Percentiles rank a stretch among this genome's conserved stretches.
Evolutionary conservation across 2,113 vertebrate species (phyloP).

Genomic region (Abramis brama): DNA sequence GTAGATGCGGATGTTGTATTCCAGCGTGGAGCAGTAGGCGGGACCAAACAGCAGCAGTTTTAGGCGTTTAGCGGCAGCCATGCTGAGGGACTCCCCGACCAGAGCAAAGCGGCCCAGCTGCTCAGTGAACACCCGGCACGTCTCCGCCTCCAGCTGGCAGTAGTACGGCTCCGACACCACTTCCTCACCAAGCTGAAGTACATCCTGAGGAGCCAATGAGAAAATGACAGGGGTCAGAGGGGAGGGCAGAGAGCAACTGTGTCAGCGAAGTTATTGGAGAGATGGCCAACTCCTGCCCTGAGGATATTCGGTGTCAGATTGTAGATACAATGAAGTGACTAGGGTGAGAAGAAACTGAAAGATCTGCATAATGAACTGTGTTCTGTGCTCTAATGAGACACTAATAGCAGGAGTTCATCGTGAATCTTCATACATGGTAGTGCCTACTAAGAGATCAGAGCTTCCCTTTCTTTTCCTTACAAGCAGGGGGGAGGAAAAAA

Average conservation of each 20-base stretch:
- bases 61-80: slow-evolving; percentile 94
- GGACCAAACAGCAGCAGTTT: slow-evolving; percentile 95
- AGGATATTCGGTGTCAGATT: slow-evolving; percentile 1
- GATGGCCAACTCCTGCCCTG: slow-evolving; percentile 3
- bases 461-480: not conserved
- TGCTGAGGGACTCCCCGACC: slow-evolving; percentile 95
- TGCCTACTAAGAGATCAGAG: slow-evolving; percentile 46
- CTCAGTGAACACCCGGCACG: slow-evolving; percentile 93
- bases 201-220: slow-evolving; percentile 78
- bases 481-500: slow-evolving; percentile 5
- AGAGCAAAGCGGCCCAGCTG: slow-evolving; percentile 94
- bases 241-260: slow-evolving; percentile 2
- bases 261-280: slow-evolving; percentile 43
- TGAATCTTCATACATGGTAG: slow-evolving; percentile 41
- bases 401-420: slow-evolving; percentile 33
- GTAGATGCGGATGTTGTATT: slow-evolving; percentile 97
- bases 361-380: slow-evolving; percentile 47
- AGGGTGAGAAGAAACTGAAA: slow-evolving; percentile 14
- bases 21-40: slow-evolving; percentile 88
- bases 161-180: slow-evolving; percentile 89
- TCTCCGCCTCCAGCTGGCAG: slow-evolving; percentile 93
- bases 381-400: slow-evolving; percentile 59
- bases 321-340: slow-evolving; percentile 14
- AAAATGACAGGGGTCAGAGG: not conserved
- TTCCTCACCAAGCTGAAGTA: slow-evolving; percentile 92